Conservation (phyloP, 2,113 vertebrate genomes). For the Phodopus roborovskii region DNA sequence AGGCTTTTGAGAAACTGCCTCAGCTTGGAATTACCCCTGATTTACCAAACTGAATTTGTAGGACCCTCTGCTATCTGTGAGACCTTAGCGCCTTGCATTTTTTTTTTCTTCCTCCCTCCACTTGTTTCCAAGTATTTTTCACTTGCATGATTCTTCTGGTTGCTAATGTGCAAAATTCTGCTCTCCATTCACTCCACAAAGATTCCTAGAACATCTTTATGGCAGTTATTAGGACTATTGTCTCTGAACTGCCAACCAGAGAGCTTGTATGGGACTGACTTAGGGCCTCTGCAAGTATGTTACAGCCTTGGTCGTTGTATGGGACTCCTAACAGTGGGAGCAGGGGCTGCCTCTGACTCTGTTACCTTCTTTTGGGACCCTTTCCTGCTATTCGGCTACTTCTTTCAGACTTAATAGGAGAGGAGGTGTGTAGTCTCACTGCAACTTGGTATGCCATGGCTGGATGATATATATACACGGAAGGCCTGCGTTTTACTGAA, state of each 20-base stretch:
- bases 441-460: background rate
- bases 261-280: background rate
- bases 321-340: background rate
- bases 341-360: background rate
- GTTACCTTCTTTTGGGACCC: background rate
- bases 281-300: background rate
- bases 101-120: background rate
- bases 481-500: background rate
- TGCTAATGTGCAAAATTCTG: background rate
- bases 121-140: constrained; percentile 16
- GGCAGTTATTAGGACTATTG: background rate
- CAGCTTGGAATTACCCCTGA: background rate
- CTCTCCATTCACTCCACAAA: background rate
- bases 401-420: background rate
- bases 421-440: background rate
- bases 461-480: background rate
- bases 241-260: background rate
- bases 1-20: background rate
- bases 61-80: background rate
- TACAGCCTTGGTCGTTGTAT: background rate
- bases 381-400: background rate
- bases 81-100: background rate
- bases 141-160: background rate
- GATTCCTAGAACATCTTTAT: background rate
- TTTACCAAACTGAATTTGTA: background rate